phyloP scores from a whole-genome alignment of 2,888 invertebrate species.

The Apamea epomidion region DNA sequence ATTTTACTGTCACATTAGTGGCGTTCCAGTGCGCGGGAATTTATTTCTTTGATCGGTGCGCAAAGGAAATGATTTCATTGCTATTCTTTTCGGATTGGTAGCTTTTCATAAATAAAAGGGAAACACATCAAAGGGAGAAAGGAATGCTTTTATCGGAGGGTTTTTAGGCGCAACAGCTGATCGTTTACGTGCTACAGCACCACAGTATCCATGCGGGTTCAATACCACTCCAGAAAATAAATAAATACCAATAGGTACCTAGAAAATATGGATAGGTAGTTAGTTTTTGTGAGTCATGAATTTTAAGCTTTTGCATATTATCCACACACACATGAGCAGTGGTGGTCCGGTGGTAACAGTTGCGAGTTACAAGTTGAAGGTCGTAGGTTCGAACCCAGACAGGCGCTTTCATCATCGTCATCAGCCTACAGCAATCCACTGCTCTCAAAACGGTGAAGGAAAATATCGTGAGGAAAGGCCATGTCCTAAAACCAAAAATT shows the following conservation, averaged over 20 bases:
- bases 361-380: too few relatives aligned
- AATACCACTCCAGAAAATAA: background rate
- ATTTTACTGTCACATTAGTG: constrained; percentile 22
- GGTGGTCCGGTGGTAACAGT: too few relatives aligned
- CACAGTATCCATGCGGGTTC: background rate
- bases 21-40: constrained; percentile 22
- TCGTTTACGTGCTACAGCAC: constrained; percentile 3
- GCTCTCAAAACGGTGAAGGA: too few relatives aligned
- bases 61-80: constrained; percentile 52
- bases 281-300: background rate
- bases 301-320: background rate
- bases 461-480: too few relatives aligned
- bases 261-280: too few relatives aligned
- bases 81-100: constrained; percentile 20
- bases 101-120: constrained; percentile 18
- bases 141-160: constrained; percentile 34
- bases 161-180: constrained; percentile 36
- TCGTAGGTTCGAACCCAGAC: too few relatives aligned
- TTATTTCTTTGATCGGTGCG: constrained; percentile 45
- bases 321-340: background rate
- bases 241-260: background rate
- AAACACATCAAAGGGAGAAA: constrained; percentile 33
- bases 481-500: too few relatives aligned
- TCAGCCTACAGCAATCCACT: too few relatives aligned
- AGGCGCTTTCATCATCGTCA: too few relatives aligned